Evolutionary conservation across 2,888 invertebrate species (phyloP), one percentile per base, ranked within the genome.

Genomic region (Carcina quercana): DNA sequence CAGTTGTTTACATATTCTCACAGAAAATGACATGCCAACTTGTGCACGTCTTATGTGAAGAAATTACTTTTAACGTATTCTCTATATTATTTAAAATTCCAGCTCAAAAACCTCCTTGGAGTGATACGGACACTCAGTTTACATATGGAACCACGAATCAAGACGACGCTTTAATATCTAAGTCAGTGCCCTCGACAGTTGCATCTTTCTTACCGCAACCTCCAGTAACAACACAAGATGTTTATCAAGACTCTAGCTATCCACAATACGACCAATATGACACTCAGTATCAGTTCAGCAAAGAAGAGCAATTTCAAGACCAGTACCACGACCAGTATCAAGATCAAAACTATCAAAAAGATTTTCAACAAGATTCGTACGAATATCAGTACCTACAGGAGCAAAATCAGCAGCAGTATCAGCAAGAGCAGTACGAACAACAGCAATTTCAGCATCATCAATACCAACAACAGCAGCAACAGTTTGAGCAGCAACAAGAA

Each of bases 31-130:
- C 63, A 48, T 61, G 59, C 40, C 55, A 56, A 28, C 39, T 67
- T 19, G 57, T 69, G 32, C 34, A 62, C 34, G 44, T 36, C 40
- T 42, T 71, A 27, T 76, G 68, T 49, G 59, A 69, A 15, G 47
- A 59, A 15, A 43, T 62, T 5, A 48, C 59, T 5, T 51, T 50
- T 38, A 59, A 55, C 43, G 39, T 70, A 47, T 66, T 70, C 39
- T 65, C 60, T 51, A 47, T 51, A 41, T 53, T 68, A 31, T 69
- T 62, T 50, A 62, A 67, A 47, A 42, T 83, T 80, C 39, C 82
- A 83, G 83, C 76, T 63, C 82, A 80, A 64, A 80, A 79, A 59
- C 50, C 78, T 31, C 52, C 76, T 42, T 82, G 79, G 80, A 69
- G 66, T 43, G 80, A 80, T 53, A 49, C 68, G 20, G 82, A 82